phyloP scores from a whole-genome alignment of 2,797 vertebrate genomes.

The Hephaestus fuliginosus region DNA sequence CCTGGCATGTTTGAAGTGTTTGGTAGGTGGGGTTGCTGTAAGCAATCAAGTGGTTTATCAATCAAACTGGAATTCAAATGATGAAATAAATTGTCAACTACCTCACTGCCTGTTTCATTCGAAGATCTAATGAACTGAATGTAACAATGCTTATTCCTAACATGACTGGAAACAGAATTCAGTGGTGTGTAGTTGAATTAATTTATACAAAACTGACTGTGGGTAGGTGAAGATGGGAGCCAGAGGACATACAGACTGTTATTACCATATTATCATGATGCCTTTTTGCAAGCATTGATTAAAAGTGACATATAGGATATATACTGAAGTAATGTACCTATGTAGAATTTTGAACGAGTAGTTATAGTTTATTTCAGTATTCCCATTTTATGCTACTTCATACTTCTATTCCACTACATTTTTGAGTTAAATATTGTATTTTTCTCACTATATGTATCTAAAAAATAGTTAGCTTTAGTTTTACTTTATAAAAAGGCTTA shows the following conservation, averaged over 20 bases:
- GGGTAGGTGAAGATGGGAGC: not conserved
- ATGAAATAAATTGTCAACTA: conserved; percentile 20
- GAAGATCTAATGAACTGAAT: not conserved
- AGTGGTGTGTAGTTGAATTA: not conserved
- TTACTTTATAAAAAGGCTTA: not conserved
- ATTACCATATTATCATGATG: not conserved
- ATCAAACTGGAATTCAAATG: conserved; percentile 16
- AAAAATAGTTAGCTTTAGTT: too few relatives aligned
- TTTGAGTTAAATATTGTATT: too few relatives aligned
- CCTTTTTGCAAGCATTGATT: too few relatives aligned
- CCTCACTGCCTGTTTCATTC: conserved; percentile 9
- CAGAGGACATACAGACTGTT: not conserved
- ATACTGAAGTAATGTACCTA: too few relatives aligned
- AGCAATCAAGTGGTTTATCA: not conserved
- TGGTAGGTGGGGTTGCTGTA: not conserved
- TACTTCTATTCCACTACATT: not conserved
- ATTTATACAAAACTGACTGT: not conserved
- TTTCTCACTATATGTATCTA: too few relatives aligned
- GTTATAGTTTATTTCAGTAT: too few relatives aligned
- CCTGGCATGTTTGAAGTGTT: not conserved
- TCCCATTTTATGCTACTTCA: too few relatives aligned
- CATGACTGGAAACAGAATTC: not conserved
- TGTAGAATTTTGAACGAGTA: too few relatives aligned
- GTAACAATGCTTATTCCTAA: too few relatives aligned
- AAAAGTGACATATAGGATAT: not conserved